Evolutionary conservation across 2,113 vertebrate genomes (phyloP).

Genomic region (Phycodurus eques): DNA sequence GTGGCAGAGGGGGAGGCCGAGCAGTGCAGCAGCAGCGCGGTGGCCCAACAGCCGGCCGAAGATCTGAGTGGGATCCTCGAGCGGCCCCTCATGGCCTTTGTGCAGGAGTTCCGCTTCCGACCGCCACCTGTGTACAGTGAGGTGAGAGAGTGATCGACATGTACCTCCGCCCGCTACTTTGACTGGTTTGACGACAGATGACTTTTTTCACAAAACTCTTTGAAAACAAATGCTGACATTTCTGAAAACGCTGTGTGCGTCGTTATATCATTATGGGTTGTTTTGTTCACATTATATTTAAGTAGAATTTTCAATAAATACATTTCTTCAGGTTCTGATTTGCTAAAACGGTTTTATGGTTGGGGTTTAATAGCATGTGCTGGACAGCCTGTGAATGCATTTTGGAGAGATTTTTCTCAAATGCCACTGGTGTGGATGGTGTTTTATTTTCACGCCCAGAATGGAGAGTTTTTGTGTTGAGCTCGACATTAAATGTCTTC

Average conservation of each 20-base stretch:
- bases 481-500: not conserved
- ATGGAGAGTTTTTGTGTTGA: not conserved
- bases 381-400: not conserved
- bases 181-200: not conserved
- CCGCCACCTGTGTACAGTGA: conserved; percentile 91
- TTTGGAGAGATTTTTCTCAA: not conserved
- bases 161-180: not conserved
- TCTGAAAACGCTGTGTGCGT: not conserved
- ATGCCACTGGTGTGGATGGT: not conserved
- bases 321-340: not conserved
- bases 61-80: conserved; percentile 72
- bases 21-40: conserved; percentile 46
- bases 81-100: conserved; percentile 83
- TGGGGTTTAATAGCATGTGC: not conserved
- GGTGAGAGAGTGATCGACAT: conserved; percentile 67
- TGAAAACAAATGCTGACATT: not conserved
- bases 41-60: conserved; percentile 46
- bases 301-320: not conserved
- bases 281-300: not conserved
- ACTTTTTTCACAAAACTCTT: not conserved
- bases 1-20: conserved; percentile 75
- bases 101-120: conserved; percentile 90
- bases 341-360: no score
- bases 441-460: not conserved
- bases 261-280: no score